Conservation (phyloP, 2,113 vertebrate genomes). For the Amia ocellicauda region DNA sequence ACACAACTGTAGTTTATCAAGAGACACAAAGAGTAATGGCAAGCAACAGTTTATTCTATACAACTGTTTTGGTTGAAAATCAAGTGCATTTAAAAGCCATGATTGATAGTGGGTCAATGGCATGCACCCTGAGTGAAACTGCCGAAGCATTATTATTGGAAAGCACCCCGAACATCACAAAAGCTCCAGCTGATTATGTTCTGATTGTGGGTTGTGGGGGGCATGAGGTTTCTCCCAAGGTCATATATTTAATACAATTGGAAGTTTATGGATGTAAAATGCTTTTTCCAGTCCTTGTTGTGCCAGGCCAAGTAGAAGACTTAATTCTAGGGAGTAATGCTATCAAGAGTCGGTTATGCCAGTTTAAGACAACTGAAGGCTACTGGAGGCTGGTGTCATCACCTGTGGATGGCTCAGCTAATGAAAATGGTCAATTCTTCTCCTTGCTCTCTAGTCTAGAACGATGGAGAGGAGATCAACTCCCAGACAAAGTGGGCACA, state of each 20-base stretch:
- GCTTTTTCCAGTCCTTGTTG: conserved; percentile 16
- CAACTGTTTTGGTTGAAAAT: background rate
- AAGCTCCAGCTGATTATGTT: background rate
- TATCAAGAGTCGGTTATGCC: conserved; percentile 19
- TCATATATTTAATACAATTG: conserved; percentile 12
- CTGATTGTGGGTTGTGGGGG: conserved; percentile 23
- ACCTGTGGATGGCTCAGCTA: background rate
- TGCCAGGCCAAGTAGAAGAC: conserved; percentile 24
- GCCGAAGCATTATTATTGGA: conserved; percentile 3
- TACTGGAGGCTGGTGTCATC: conserved; percentile 25
- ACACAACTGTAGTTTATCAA: conserved; percentile 21
- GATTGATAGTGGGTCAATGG: conserved; percentile 31
- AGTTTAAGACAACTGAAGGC: background rate
- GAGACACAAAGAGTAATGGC: conserved; percentile 24
- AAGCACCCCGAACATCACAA: background rate
- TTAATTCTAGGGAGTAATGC: conserved; percentile 26
- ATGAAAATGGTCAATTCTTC: conserved; percentile 14
- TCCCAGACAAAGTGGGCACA: conserved; percentile 15
- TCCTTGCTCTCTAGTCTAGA: conserved; percentile 23
- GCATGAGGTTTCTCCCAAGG: conserved; percentile 15
- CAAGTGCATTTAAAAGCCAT: conserved; percentile 26
- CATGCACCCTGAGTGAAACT: conserved; percentile 13
- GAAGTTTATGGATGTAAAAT: conserved; percentile 28
- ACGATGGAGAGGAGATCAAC: conserved; percentile 15
- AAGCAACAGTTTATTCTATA: conserved; percentile 28